phyloP scores from a whole-genome alignment of 2,113 vertebrate species.

The Smithornis capensis region DNA sequence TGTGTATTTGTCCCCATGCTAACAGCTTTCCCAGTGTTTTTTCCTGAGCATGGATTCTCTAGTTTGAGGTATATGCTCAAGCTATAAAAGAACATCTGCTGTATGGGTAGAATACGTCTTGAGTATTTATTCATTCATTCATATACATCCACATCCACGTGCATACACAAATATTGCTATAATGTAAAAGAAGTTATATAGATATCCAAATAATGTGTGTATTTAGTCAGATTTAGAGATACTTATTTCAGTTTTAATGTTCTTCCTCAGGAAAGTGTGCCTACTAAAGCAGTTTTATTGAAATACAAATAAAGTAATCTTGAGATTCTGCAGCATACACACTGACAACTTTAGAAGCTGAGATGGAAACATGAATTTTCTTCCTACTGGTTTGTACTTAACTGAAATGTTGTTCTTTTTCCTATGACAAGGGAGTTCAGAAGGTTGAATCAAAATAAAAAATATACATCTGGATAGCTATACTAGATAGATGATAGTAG shows the following conservation, averaged over 20 bases:
- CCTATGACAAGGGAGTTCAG: not conserved
- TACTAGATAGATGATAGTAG: not conserved
- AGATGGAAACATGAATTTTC: not conserved
- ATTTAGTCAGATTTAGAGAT: not conserved
- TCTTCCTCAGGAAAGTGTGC: not conserved
- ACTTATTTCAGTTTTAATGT: not conserved
- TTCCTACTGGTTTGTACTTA: not conserved
- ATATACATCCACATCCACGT: too few relatives aligned
- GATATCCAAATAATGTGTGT: not conserved
- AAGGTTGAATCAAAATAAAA: not conserved
- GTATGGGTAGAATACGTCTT: not conserved
- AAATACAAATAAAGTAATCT: not conserved
- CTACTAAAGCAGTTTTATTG: not conserved
- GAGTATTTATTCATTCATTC: not conserved
- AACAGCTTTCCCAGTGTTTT: not conserved
- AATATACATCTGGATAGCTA: not conserved
- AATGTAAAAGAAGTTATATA: not conserved
- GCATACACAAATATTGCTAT: not conserved
- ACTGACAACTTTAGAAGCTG: not conserved
- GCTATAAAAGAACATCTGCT: not conserved
- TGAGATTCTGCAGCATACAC: not conserved
- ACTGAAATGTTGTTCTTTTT: not conserved
- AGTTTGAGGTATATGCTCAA: not conserved
- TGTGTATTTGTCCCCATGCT: not conserved
- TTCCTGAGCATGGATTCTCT: not conserved